Base-by-base conservation (phyloP, 2,113 vertebrate genomes). In the Psittacus erithacus region DNA sequence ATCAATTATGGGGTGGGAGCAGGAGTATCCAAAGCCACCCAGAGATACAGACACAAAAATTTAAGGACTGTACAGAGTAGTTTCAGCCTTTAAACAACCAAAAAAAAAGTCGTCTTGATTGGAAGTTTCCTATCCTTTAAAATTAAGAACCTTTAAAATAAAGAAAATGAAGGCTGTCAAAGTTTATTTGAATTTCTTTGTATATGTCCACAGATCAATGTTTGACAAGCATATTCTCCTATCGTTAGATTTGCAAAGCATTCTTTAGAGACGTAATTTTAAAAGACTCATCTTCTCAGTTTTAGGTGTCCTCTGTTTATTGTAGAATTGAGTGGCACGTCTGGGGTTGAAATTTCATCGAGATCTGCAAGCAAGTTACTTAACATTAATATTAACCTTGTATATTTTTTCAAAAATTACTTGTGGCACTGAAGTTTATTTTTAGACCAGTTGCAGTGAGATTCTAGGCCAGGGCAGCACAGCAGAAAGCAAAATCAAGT, bases 401-500 rank as follows among this genome's bases (percentile, higher is more conserved):
- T 28, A 65, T 20, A 28, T n/a, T 55, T 57, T 85, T 71, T 77
- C 28, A 78, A 80, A 92, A 85, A 41, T 74, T 88, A 5, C 28
- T 77, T 23, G 41, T 69, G 41, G 15, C 31, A 67, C 9, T 39
- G 9, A 41, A 33, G 6, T 49, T 74, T 88, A 25, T 69, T 83
- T 38, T 81, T 53, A 53, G 41, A 59, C 13, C 83, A 83, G n/a
- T 44, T 90, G 10, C 60, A 83, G 11, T 3, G 4, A 84, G 24
- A 78, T 53, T 92, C 29, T 43, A 88, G 43, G 43, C 23, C 27
- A 86, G 5, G 9, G 8, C 9, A 91, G 49, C 11, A 29, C 8
- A 82, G 8, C 11, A 89, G 49, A 87, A 93, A 95, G 65, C 68
- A 25, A 83, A 86, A 88, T 68, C 20, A 38, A 68, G 18, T 71